Evolutionary conservation across 2,113 vertebrate genomes (phyloP).

Genomic region (Saccopteryx leptura): DNA sequence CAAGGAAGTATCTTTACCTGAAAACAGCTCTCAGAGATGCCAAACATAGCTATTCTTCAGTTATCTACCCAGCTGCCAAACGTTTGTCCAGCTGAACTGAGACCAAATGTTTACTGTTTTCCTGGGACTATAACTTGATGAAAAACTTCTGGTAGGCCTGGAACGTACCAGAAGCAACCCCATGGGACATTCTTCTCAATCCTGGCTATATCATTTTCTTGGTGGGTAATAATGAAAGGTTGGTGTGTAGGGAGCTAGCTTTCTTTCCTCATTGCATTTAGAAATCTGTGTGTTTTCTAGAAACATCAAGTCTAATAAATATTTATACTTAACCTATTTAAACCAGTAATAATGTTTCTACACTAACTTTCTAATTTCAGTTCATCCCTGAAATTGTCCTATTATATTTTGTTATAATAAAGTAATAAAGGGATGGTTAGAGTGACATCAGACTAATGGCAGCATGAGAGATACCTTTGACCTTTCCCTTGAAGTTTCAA

Average conservation of each 20-base stretch:
- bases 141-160: not conserved
- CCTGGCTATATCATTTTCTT: not conserved
- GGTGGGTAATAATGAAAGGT: not conserved
- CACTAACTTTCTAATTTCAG: conserved; percentile 45
- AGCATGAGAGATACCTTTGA: too few relatives aligned
- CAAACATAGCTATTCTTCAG: not conserved
- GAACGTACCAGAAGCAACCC: not conserved
- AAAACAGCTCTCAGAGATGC: not conserved
- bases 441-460: too few relatives aligned
- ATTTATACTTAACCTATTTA: conserved; percentile 25
- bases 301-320: conserved; percentile 6
- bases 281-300: conserved; percentile 33
- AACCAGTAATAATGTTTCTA: not conserved
- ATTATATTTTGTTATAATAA: conserved; percentile 57
- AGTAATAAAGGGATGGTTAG: not conserved
- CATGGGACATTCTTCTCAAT: not conserved
- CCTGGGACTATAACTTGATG: not conserved
- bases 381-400: conserved; percentile 13
- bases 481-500: too few relatives aligned
- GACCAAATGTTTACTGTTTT: not conserved
- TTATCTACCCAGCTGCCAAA: not conserved
- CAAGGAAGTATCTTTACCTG: not conserved
- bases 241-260: not conserved
- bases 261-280: not conserved
- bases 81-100: not conserved